Percentiles rank a stretch among this genome's conserved stretches.
Evolutionary conservation across 2,113 vertebrate genomes (phyloP).

Genomic region (Dipodomys ordii): DNA sequence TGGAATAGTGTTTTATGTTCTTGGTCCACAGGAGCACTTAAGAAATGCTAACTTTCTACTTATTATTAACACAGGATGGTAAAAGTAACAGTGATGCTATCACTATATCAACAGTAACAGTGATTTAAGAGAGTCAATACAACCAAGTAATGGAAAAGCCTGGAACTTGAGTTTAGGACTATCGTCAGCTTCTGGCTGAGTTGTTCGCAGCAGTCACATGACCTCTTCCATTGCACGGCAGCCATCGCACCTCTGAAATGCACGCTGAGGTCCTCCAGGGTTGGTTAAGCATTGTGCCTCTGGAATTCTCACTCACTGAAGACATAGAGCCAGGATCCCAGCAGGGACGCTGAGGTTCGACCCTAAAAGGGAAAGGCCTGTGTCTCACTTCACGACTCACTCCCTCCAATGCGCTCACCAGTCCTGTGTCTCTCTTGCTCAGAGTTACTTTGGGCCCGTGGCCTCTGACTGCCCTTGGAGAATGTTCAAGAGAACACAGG

Average conservation of each 20-base stretch:
- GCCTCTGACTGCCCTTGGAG: background rate
- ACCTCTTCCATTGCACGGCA: no score
- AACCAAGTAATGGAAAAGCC: background rate
- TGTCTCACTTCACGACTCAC: background rate
- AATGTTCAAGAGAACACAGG: background rate
- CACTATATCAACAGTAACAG: background rate
- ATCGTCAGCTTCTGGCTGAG: background rate
- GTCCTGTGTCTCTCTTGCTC: background rate
- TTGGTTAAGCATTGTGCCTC: no score
- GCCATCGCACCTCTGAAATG: background rate
- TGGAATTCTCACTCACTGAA: accelerated
- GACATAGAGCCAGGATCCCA: background rate
- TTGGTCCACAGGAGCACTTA: background rate
- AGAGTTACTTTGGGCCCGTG: background rate
- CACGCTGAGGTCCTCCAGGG: no score
- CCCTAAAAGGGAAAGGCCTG: background rate
- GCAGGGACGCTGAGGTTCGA: background rate
- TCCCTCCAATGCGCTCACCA: background rate
- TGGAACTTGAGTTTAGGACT: background rate
- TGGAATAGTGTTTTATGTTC: background rate
- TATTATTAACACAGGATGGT: no score
- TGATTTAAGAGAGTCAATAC: background rate
- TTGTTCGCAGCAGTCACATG: background rate
- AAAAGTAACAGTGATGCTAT: no score
- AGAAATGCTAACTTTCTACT: background rate